phyloP scores from a whole-genome alignment of 1,140 invertebrate species.

The Bilobella aurantiaca region DNA sequence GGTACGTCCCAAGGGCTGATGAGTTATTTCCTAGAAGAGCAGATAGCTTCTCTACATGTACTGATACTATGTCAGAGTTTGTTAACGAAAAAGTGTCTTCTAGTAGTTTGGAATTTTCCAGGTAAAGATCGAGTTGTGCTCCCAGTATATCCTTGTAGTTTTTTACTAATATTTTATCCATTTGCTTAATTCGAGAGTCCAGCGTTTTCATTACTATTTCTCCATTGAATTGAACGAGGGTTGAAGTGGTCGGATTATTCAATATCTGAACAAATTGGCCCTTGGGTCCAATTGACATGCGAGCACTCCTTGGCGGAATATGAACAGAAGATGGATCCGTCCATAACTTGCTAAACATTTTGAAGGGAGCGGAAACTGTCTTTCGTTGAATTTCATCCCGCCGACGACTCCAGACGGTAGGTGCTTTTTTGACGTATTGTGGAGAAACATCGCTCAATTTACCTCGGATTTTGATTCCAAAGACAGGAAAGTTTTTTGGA shows the following conservation, averaged over 20 bases:
- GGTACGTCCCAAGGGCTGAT: background rate
- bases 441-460: too few relatives aligned
- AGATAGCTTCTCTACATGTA: background rate
- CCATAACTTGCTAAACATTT: background rate
- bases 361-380: background rate
- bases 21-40: background rate
- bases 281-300: conserved; percentile 14
- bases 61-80: background rate
- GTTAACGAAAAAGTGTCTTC: background rate
- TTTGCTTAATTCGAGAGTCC: conserved; percentile 1
- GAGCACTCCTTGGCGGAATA: background rate
- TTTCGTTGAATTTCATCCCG: background rate
- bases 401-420: too few relatives aligned
- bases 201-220: conserved; percentile 4
- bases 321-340: background rate
- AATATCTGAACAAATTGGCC: conserved; percentile 11
- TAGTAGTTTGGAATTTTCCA: background rate
- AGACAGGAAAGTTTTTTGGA: too few relatives aligned
- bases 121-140: background rate
- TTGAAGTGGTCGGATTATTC: background rate
- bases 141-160: background rate
- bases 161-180: background rate
- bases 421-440: too few relatives aligned
- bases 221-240: background rate
- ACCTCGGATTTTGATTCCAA: too few relatives aligned